Evolutionary conservation across 1,140 invertebrate genomes (phyloP).

Genomic region (Coenobita brevimanus): DNA sequence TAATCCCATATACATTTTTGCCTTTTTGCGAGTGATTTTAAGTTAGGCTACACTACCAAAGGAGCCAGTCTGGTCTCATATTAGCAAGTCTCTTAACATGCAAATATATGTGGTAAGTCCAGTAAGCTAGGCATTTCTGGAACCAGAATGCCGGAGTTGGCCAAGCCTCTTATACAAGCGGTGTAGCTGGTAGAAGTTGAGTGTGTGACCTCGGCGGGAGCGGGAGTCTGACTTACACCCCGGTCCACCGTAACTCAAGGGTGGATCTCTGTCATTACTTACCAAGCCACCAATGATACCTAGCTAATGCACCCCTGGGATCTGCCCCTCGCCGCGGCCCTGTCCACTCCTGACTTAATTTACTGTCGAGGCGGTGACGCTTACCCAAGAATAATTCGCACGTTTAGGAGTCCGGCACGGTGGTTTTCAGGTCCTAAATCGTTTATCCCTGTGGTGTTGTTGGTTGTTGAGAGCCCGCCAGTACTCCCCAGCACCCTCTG

Average conservation of each 20-base stretch:
- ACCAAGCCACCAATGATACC: constrained; percentile 45
- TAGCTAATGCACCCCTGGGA: not conserved
- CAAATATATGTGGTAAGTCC: too few relatives aligned
- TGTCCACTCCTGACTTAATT: constrained; percentile 19
- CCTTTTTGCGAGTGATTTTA: too few relatives aligned
- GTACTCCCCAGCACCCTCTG: not conserved
- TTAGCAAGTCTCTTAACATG: too few relatives aligned
- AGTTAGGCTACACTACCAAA: too few relatives aligned
- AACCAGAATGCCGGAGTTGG: too few relatives aligned
- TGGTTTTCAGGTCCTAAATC: constrained; percentile 26
- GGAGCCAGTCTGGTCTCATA: too few relatives aligned
- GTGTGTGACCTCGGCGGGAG: too few relatives aligned
- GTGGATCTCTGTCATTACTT: constrained; percentile 41
- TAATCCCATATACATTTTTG: too few relatives aligned
- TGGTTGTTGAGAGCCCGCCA: constrained; percentile 13
- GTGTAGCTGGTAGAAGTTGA: too few relatives aligned
- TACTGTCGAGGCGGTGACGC: constrained; percentile 19
- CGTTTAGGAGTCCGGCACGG: not conserved
- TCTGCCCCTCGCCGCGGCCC: not conserved
- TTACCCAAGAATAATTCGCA: constrained; percentile 11
- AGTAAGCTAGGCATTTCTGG: too few relatives aligned
- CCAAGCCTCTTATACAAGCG: too few relatives aligned
- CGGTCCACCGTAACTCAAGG: constrained; percentile 34
- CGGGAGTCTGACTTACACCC: constrained; percentile 15
- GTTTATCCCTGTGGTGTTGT: not conserved